These are phyloP conservation scores for Camptogramma bilineatum DNA, from an alignment of 2,888 invertebrate genomes.

Conservation along the genomic window DNA sequence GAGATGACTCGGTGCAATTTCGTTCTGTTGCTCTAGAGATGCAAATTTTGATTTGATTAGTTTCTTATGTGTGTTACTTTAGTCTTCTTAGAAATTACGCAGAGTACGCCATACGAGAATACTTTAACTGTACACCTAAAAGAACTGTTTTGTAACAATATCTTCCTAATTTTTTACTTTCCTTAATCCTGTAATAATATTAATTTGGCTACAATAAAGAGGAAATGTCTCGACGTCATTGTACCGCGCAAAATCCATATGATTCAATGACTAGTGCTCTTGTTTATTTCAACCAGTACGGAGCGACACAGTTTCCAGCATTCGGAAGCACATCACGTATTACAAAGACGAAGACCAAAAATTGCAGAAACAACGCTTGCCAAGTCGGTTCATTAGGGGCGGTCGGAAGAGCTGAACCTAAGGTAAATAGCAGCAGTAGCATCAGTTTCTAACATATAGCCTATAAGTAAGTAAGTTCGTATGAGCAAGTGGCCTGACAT, in stretches of 20 bases:
- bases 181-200: too few relatives aligned
- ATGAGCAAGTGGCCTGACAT: too few relatives aligned
- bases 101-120: too few relatives aligned
- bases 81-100: too few relatives aligned
- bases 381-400: slow-evolving; percentile 45
- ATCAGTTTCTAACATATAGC: slow-evolving; percentile 1
- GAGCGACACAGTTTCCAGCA: slow-evolving; percentile 30
- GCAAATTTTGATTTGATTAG: slow-evolving; percentile 30
- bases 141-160: too few relatives aligned
- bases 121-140: too few relatives aligned
- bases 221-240: too few relatives aligned
- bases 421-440: slow-evolving; percentile 19
- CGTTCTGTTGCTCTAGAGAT: slow-evolving; percentile 15
- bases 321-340: slow-evolving; percentile 39
- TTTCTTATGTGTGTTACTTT: too few relatives aligned
- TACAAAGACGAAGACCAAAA: slow-evolving; percentile 43
- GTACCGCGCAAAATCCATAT: background rate
- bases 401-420: slow-evolving; percentile 23
- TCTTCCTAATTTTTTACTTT: too few relatives aligned
- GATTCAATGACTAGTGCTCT: background rate
- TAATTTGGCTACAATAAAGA: too few relatives aligned
- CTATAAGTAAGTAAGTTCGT: too few relatives aligned
- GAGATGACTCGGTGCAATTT: slow-evolving; percentile 31
- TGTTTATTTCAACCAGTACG: slow-evolving; percentile 15
- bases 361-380: slow-evolving; percentile 43